Base-by-base conservation (phyloP, 2,113 vertebrate species). In the Pitta sordida region DNA sequence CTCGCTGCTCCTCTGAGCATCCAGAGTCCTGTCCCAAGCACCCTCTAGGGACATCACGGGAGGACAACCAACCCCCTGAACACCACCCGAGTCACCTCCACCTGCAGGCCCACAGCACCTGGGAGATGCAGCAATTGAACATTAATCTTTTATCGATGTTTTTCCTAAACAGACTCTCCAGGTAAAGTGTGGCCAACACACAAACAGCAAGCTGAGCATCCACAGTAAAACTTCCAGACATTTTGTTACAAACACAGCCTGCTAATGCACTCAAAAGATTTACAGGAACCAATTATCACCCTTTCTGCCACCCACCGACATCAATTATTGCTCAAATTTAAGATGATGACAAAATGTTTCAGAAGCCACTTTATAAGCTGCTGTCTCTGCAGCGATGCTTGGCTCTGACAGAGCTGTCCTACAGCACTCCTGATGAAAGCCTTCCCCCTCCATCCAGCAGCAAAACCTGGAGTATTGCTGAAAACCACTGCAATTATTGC, bases 251-350 rank as follows among this genome's bases (percentile, higher is more conserved):
- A 90, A 74, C 83, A n/a, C 59, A 75, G 82, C 80, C 82, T 59
- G 67, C 79, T 89, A 87, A 95, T 53, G 94, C 95, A 96, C 94
- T 95, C 93, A 80, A 52, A 83, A 94, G 92, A 92, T 84, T 94
- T 92, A 94, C 91, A 93, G 78, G 92, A 96, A 95, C 93, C 92
- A 96, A 96, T 96, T 96, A 95, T 85, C 93, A 79, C 83, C 70
- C 93, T 81, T 97, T 92, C 87, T 93, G 85, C 93, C 95, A 95
- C 95, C 96, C 93, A 95, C 88, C 5, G 16, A 76, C 93, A 96
- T 85, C 95, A 96, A 93, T 95, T 97, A 96, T 76, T 95, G 84
- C 87, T 95, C 86, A 91, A 73, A 94, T 95, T 89, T 83, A 88
- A 96, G 93, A 94, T 30, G 89, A 94, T 85, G 95, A 94, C 93